A percentile compares a stretch with the other conserved stretches of the same genome.
These are phyloP conservation scores for Calidris pugnax DNA, from an alignment of 2,113 vertebrate species.

Conservation along the genomic window DNA sequence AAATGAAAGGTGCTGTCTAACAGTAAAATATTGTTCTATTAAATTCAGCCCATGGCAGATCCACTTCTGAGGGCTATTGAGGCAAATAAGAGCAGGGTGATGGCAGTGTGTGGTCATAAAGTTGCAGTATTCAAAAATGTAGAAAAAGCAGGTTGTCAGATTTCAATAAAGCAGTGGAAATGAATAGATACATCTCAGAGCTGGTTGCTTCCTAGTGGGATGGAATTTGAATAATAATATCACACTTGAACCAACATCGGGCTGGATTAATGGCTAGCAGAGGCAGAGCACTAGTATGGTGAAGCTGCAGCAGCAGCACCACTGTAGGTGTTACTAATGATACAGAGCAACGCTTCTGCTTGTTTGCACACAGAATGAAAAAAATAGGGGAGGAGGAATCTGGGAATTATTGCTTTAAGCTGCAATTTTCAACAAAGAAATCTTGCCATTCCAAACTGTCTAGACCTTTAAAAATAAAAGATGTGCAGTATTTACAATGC, in stretches of 20 bases:
- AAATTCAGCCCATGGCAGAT: slow-evolving; percentile 65
- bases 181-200: slow-evolving; percentile 48
- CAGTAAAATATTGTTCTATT: slow-evolving; percentile 70
- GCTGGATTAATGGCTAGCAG: slow-evolving; percentile 22
- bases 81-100: slow-evolving; percentile 67
- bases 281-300: slow-evolving; percentile 29
- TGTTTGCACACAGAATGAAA: slow-evolving; percentile 25
- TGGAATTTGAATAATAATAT: slow-evolving; percentile 59
- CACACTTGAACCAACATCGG: slow-evolving; percentile 17
- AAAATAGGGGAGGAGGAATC: background rate
- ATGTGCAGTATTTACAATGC: slow-evolving; percentile 72
- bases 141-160: slow-evolving; percentile 54
- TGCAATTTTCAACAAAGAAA: slow-evolving; percentile 71
- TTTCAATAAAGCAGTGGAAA: slow-evolving; percentile 62
- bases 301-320: background rate
- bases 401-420: slow-evolving; percentile 38
- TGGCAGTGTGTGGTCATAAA: slow-evolving; percentile 62
- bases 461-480: slow-evolving; percentile 81
- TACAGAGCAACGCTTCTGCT: background rate
- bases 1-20: slow-evolving; percentile 61
- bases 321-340: background rate
- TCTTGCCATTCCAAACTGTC: slow-evolving; percentile 72
- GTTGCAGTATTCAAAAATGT: slow-evolving; percentile 69
- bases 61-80: slow-evolving; percentile 69
- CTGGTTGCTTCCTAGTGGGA: slow-evolving; percentile 21